phyloP scores from a whole-genome alignment of 2,888 invertebrate genomes.

The Acanthacorydalis orientalis region DNA sequence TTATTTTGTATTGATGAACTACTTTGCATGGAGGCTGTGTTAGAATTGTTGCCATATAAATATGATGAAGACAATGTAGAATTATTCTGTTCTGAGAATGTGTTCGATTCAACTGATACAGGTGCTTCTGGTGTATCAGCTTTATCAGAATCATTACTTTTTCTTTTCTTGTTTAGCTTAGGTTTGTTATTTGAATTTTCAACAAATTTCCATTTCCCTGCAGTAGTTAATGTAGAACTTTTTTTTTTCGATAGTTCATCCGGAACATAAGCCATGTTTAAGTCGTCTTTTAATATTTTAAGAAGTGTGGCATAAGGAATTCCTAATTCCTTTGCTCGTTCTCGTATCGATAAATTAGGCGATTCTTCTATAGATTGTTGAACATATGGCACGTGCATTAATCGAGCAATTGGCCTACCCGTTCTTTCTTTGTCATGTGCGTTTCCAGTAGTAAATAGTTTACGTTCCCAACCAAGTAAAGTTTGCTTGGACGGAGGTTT shows the following conservation, averaged over 20 bases:
- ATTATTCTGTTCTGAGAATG: too few species aligned
- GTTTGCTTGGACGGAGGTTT: slow-evolving; percentile 24
- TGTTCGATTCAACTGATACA: too few species aligned
- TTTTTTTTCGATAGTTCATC: slow-evolving; percentile 1
- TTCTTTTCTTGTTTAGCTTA: not conserved
- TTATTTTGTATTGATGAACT: too few species aligned
- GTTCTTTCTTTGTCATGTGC: slow-evolving; percentile 22
- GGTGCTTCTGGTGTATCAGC: too few species aligned
- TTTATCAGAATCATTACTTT: too few species aligned
- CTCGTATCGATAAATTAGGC: slow-evolving; percentile 21
- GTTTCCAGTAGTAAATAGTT: slow-evolving; percentile 22
- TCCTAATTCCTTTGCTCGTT: slow-evolving; percentile 18
- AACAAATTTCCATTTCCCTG: slow-evolving; percentile 5
- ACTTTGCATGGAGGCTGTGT: too few species aligned
- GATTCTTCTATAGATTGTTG: slow-evolving; percentile 16
- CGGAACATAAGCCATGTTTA: slow-evolving; percentile 5
- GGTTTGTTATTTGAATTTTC: not conserved
- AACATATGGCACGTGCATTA: slow-evolving; percentile 15
- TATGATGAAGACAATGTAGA: too few species aligned
- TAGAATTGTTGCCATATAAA: too few species aligned
- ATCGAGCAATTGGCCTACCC: slow-evolving; percentile 16
- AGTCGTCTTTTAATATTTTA: slow-evolving; percentile 18
- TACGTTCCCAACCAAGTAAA: slow-evolving; percentile 23
- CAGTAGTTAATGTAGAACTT: slow-evolving; percentile 1
- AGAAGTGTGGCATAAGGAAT: slow-evolving; percentile 21